phyloP scores from a whole-genome alignment of 2,113 vertebrate genomes.

The Colaptes auratus region DNA sequence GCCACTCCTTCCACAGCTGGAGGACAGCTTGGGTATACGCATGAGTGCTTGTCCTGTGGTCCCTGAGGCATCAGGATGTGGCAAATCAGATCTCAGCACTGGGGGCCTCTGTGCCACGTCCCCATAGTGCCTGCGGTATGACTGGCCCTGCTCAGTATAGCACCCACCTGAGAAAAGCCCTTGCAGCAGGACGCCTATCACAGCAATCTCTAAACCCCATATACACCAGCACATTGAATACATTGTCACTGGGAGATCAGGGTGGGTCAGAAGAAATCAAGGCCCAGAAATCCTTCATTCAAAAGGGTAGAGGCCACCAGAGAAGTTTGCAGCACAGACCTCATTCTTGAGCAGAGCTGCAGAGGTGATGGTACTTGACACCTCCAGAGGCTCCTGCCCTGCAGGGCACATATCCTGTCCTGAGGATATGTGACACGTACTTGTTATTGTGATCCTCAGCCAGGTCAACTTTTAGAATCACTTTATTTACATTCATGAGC shows the following conservation, averaged over 20 bases:
- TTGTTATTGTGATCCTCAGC: background rate
- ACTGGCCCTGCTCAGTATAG: background rate
- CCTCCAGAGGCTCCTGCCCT: background rate
- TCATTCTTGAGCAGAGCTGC: fast-evolving
- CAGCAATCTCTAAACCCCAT: background rate
- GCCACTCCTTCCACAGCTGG: background rate
- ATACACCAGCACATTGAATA: background rate
- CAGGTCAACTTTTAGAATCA: background rate
- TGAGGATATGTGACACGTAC: background rate
- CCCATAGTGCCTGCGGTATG: background rate
- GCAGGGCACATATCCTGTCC: background rate
- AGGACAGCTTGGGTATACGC: background rate
- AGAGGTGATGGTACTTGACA: background rate
- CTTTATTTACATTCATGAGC: background rate
- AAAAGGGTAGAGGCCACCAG: background rate
- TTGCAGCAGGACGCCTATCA: fast-evolving
- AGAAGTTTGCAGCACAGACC: background rate
- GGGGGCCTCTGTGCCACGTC: background rate
- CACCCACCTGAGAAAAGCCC: background rate
- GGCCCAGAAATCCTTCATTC: background rate
- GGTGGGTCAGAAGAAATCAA: fast-evolving
- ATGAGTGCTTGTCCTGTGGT: background rate
- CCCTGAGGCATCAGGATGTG: background rate
- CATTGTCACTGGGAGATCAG: background rate
- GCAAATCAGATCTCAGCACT: background rate